These are phyloP conservation scores for Stigmatopora nigra DNA, from an alignment of 2,113 vertebrate species.

Conservation along the genomic window DNA sequence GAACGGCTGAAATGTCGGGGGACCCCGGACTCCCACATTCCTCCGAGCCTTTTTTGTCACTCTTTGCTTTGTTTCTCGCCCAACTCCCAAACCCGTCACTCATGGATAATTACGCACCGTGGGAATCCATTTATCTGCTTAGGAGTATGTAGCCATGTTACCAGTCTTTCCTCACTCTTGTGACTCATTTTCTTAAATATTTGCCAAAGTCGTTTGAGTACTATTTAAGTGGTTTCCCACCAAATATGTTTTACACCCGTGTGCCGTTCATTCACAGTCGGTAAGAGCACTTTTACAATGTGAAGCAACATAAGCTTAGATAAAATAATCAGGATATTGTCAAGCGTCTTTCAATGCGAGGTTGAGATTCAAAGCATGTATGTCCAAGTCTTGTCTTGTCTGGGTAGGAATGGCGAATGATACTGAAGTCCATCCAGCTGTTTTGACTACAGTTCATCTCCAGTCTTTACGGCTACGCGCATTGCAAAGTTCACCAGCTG, in stretches of 20 bases:
- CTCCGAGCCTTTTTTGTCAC: constrained; percentile 19
- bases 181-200: constrained; percentile 14
- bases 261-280: constrained; percentile 9
- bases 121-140: constrained; percentile 9
- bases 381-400: not conserved
- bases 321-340: constrained; percentile 1
- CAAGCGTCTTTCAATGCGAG: not conserved
- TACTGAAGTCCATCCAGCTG: not conserved
- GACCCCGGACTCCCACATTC: constrained; percentile 31
- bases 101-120: constrained; percentile 6
- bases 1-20: constrained; percentile 36
- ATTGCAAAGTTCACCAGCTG: not conserved
- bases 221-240: not conserved
- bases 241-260: not conserved
- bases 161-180: not conserved
- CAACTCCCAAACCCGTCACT: constrained; percentile 16
- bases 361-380: not conserved
- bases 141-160: constrained; percentile 7
- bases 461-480: not conserved
- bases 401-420: not conserved
- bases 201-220: not conserved
- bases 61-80: constrained; percentile 18
- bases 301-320: not conserved
- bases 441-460: not conserved
- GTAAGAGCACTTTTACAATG: not conserved